Percentiles rank a stretch among this genome's conserved stretches.
These are phyloP conservation scores for Tragelaphus eurycerus DNA, from an alignment of 2,797 vertebrate species.

Conservation along the genomic window DNA sequence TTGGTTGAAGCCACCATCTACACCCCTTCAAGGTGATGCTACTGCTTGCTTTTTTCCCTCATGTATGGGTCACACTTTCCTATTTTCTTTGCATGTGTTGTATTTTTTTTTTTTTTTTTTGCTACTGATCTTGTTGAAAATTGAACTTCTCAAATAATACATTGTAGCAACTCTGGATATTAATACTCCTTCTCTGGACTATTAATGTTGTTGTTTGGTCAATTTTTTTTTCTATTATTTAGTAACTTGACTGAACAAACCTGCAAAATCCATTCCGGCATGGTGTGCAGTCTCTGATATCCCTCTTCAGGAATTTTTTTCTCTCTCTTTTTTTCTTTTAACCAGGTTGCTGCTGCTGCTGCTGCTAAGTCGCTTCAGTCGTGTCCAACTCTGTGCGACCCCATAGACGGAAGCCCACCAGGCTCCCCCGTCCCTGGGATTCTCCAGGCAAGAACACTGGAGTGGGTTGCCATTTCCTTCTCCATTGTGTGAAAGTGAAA, in stretches of 20 bases:
- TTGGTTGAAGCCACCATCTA: background rate
- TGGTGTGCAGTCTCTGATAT: background rate
- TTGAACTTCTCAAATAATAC: background rate
- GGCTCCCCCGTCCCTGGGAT: too few species aligned
- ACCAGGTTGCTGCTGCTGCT: background rate
- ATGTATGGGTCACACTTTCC: background rate
- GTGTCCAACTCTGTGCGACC: too few species aligned
- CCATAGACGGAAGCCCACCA: too few species aligned
- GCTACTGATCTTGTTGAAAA: background rate
- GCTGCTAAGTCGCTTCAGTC: too few species aligned
- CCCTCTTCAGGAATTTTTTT: background rate
- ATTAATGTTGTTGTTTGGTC: background rate
- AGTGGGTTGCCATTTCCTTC: too few species aligned
- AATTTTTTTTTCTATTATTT: background rate
- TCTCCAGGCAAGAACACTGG: too few species aligned
- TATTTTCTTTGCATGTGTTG: background rate
- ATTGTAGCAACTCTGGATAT: background rate
- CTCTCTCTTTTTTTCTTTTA: background rate
- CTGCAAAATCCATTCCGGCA: background rate
- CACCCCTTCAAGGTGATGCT: background rate
- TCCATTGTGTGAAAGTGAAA: too few species aligned
- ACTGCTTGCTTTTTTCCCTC: background rate
- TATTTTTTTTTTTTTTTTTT: background rate
- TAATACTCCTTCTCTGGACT: background rate
- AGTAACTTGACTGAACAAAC: background rate